Percentiles rank a stretch among this genome's conserved stretches.
Evolutionary conservation across 2,888 invertebrate genomes (phyloP).

Genomic region (Gastrophysa polygoni): DNA sequence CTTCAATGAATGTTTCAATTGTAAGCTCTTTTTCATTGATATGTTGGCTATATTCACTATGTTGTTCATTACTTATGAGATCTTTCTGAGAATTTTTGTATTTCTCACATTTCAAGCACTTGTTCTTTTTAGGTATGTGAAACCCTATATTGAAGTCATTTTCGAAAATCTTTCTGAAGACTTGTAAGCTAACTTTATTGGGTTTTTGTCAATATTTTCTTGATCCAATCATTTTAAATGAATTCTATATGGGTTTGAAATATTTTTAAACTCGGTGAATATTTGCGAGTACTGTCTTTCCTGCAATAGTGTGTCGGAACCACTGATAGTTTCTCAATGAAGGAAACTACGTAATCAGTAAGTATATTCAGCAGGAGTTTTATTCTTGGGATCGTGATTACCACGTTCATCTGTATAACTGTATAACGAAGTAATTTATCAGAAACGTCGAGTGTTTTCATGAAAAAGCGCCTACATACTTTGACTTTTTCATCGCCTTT

Average conservation of each 20-base stretch:
- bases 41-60: constrained; percentile 13
- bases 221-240: constrained; percentile 16
- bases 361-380: constrained; percentile 12
- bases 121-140: constrained; percentile 30
- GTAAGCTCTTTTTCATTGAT: constrained; percentile 7
- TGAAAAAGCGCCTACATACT: constrained; percentile 29
- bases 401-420: constrained; percentile 10
- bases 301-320: constrained; percentile 32
- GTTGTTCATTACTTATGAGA: neutral
- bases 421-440: constrained; percentile 26
- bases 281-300: constrained; percentile 21
- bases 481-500: constrained; percentile 17
- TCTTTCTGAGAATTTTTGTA: constrained; percentile 5
- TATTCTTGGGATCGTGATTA: constrained; percentile 13
- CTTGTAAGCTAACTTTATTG: constrained; percentile 20
- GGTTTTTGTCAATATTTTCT: constrained; percentile 14
- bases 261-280: constrained; percentile 30
- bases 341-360: constrained; percentile 12
- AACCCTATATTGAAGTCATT: constrained; percentile 30
- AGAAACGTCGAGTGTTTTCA: constrained; percentile 25
- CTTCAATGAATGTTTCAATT: constrained; percentile 17
- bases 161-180: constrained; percentile 25
- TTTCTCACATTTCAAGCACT: constrained; percentile 16
- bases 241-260: constrained; percentile 24
- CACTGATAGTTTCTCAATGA: constrained; percentile 24